A percentile compares a stretch with the other conserved stretches of the same genome.
Evolutionary conservation across 2,797 vertebrate genomes (phyloP).

Genomic region (Coendou prehensilis): DNA sequence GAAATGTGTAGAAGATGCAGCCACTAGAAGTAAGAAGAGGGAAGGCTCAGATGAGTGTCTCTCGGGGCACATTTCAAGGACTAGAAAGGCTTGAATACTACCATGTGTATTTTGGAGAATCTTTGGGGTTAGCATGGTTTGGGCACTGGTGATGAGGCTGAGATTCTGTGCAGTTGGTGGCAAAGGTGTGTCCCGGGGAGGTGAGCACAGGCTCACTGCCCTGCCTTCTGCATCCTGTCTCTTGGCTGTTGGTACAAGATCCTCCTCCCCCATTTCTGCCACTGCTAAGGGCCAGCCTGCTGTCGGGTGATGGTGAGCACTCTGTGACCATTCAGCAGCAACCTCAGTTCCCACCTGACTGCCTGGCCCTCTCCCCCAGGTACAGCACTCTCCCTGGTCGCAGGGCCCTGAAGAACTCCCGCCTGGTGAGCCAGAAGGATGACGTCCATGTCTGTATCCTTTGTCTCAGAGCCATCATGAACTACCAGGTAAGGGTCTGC

Average conservation of each 20-base stretch:
- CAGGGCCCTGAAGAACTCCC: conserved; percentile 97
- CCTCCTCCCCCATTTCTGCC: neutral
- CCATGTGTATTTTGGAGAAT: neutral
- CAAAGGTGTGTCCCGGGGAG: neutral
- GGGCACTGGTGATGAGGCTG: neutral
- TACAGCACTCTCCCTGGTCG: conserved; percentile 94
- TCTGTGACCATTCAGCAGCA: neutral
- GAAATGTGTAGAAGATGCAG: neutral
- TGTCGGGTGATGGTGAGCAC: neutral
- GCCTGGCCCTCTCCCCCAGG: conserved; percentile 86
- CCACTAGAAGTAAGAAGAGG: neutral
- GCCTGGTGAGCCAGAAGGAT: conserved; percentile 98
- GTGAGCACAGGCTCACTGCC: neutral
- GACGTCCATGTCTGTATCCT: conserved; percentile 99
- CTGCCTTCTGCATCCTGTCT: neutral
- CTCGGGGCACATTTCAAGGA: neutral
- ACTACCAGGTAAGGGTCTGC: conserved; percentile 94
- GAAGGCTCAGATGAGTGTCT: neutral
- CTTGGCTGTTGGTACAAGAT: neutral
- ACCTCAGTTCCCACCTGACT: conserved; percentile 25
- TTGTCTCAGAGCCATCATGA: conserved; percentile 98
- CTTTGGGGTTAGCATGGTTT: neutral
- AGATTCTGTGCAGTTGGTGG: neutral
- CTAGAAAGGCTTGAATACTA: neutral
- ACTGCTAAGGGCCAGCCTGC: neutral